Base-by-base conservation (phyloP, 30 jellyfish, hydroid and myxozoan genomes). In the Aurelia aurita region DNA sequence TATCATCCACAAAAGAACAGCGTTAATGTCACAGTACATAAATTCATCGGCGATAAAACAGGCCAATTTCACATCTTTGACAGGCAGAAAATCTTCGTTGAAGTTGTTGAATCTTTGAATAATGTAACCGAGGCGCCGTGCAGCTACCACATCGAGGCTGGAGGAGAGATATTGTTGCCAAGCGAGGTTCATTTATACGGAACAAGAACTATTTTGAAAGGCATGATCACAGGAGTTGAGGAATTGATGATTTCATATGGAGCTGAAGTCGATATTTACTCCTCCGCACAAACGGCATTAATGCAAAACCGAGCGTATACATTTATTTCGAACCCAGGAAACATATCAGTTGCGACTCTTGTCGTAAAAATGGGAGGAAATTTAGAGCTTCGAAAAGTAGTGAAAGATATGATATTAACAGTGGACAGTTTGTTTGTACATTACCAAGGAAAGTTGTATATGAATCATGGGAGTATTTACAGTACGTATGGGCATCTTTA, bases 181-280 rank as follows among this genome's bases (percentile, higher is more conserved):
- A 73, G 82, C 26, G 93, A 84, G 44, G 93, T 84, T 28, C 93
- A 84, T 71, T 84, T 84, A 58, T 84, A 84, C 54, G 93, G 93
- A 20, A 84, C 93, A 5, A 57, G 93, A 54, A 69, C 93, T 2
- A 54, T 72, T 12, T n/a, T 84, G 19, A 49, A 71, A 73, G 93
- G 93, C 0, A 60, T 84, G 76, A 60, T 84, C 32, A 84, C 93
- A 21, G 93, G 93, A 7, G 74, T 84, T 10, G 82, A 84, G 59
- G 78, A 60, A 49, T 49, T 84, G 63, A 53, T 60, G 16, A 49
- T 84, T 34, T 58, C 93, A 12, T 73, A 18, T 64, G 93, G 93
- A 69, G 80, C 93, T 16, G 73, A 84, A 16, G 93, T 84, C 5
- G 93, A 84, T 28, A 20, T 84, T 21, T 71, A 84, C 31, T 84